These are phyloP conservation scores for Sminthurides bifidus DNA, from an alignment of 1,140 invertebrate genomes.

Conservation along the genomic window DNA sequence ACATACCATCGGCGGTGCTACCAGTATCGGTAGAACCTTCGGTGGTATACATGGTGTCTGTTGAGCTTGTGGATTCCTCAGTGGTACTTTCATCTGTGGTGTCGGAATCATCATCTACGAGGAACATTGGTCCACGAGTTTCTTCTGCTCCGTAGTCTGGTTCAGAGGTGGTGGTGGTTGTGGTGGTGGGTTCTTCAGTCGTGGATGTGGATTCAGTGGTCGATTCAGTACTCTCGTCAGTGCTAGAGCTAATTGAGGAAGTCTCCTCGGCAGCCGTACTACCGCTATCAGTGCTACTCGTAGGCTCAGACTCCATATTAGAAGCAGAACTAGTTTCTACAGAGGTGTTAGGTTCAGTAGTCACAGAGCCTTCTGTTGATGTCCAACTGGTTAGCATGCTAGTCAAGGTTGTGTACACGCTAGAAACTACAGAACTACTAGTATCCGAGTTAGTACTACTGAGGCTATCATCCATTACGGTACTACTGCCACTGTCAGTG, in stretches of 20 bases:
- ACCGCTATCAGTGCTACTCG: constrained; percentile 16
- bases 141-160: background rate
- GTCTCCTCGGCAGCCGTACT: constrained; percentile 9
- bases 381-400: constrained; percentile 1
- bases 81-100: constrained; percentile 15
- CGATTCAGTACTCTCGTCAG: constrained; percentile 7
- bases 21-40: constrained; percentile 12
- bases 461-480: too few relatives aligned
- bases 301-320: background rate
- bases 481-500: too few relatives aligned
- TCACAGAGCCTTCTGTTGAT: background rate
- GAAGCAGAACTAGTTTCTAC: background rate
- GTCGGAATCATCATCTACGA: background rate
- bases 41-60: constrained; percentile 9
- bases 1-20: background rate
- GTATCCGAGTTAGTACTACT: background rate
- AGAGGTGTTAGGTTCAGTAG: background rate
- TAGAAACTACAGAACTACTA: background rate
- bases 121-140: too few relatives aligned
- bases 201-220: constrained; percentile 19
- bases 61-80: constrained; percentile 26
- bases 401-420: background rate
- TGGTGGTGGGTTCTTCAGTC: constrained; percentile 4
- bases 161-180: constrained; percentile 2
- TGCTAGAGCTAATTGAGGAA: constrained; percentile 11